Percentiles rank a stretch among this genome's conserved stretches.
Evolutionary conservation across 2,888 invertebrate species (phyloP).

Genomic region (Coenonympha glycerion): DNA sequence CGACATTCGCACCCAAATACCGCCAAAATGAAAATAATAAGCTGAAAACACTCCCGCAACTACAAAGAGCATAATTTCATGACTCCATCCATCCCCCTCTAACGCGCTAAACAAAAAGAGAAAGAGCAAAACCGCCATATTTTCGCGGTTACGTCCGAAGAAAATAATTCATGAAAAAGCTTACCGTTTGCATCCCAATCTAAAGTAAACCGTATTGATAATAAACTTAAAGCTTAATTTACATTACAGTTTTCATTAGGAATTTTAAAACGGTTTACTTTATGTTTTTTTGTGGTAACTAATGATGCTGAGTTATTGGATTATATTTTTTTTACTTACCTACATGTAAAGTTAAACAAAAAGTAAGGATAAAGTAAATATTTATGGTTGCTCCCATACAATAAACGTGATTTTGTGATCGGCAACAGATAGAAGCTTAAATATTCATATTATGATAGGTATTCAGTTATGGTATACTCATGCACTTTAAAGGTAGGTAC

Average conservation of each 20-base stretch:
- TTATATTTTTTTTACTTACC: background rate
- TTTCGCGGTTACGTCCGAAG: constrained; percentile 3
- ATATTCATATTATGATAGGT: too few relatives aligned
- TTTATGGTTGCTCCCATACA: too few relatives aligned
- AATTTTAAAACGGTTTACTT: background rate
- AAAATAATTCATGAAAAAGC: constrained; percentile 8
- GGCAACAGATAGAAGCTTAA: too few relatives aligned
- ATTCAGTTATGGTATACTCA: too few relatives aligned
- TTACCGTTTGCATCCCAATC: background rate
- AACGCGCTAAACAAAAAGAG: background rate
- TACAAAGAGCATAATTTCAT: constrained; percentile 2
- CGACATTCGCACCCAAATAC: background rate
- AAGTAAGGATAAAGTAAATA: too few relatives aligned
- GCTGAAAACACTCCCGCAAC: background rate
- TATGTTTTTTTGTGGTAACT: background rate
- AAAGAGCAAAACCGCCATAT: constrained; percentile 1
- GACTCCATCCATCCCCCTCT: background rate
- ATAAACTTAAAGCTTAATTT: background rate
- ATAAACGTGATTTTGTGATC: too few relatives aligned
- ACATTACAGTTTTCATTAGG: background rate
- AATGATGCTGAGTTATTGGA: constrained; percentile 1
- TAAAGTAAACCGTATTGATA: background rate
- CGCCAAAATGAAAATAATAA: background rate
- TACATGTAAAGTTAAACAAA: too few relatives aligned
- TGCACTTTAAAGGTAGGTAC: too few relatives aligned